These are phyloP conservation scores for Pantala flavescens DNA, from an alignment of 1,140 invertebrate species.

Conservation along the genomic window DNA sequence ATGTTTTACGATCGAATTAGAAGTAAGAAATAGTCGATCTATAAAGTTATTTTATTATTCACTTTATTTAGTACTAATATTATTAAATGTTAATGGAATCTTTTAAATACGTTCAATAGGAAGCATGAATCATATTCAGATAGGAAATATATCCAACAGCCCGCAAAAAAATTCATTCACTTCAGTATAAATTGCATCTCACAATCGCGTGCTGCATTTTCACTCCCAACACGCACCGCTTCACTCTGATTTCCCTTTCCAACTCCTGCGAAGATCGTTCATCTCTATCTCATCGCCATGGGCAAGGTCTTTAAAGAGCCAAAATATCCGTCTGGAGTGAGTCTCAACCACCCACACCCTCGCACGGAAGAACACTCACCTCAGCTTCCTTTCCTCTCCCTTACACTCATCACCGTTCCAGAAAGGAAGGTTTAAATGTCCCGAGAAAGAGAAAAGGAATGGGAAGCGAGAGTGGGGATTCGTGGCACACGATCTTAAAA, in stretches of 20 bases:
- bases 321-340: not conserved
- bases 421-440: not conserved
- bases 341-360: not conserved
- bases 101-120: no score
- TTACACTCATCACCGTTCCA: not conserved
- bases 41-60: no score
- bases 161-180: no score
- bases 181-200: no score
- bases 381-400: not conserved
- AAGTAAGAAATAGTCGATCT: no score
- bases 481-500: not conserved
- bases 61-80: no score
- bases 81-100: no score
- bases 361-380: not conserved
- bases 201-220: no score
- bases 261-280: not conserved
- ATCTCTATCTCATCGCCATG: not conserved
- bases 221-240: no score
- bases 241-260: not conserved
- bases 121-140: no score
- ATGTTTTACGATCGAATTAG: no score
- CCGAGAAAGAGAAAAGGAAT: not conserved
- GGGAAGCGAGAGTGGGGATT: not conserved
- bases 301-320: constrained; percentile 8
- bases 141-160: no score